Percentiles rank a stretch among this genome's conserved stretches.
These are phyloP conservation scores for Elymnias hypermnestra DNA, from an alignment of 1,140 invertebrate species.

Conservation along the genomic window DNA sequence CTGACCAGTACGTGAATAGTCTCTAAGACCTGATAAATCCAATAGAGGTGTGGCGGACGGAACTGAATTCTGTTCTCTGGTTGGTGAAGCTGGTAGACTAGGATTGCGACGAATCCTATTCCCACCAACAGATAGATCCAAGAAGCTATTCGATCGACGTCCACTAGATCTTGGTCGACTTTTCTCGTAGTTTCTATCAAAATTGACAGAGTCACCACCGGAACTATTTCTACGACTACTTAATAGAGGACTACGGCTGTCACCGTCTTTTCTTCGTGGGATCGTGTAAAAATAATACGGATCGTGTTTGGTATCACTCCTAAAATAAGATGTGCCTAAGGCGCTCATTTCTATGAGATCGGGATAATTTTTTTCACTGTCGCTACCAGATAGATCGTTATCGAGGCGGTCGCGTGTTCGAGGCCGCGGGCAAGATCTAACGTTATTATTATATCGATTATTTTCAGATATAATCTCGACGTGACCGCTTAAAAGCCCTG, in stretches of 20 bases:
- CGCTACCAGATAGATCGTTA: slow-evolving; percentile 76
- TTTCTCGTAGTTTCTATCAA: slow-evolving; percentile 54
- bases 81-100: slow-evolving; percentile 66
- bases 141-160: slow-evolving; percentile 75
- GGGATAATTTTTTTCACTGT: slow-evolving; percentile 80
- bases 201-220: slow-evolving; percentile 57
- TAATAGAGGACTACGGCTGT: slow-evolving; percentile 83
- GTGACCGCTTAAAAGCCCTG: slow-evolving; percentile 55
- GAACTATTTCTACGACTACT: slow-evolving; percentile 66
- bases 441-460: slow-evolving; percentile 70
- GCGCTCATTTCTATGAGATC: slow-evolving; percentile 82
- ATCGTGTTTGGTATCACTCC: slow-evolving; percentile 54
- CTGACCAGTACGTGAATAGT: slow-evolving; percentile 61
- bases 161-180: slow-evolving; percentile 37
- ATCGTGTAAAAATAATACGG: slow-evolving; percentile 78
- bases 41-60: slow-evolving; percentile 76
- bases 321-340: slow-evolving; percentile 63
- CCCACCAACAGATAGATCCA: slow-evolving; percentile 70
- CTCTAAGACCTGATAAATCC: slow-evolving; percentile 71
- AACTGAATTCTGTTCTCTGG: slow-evolving; percentile 52
- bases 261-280: slow-evolving; percentile 77
- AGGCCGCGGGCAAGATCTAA: slow-evolving; percentile 37
- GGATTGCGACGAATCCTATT: slow-evolving; percentile 57
- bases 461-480: slow-evolving; percentile 71
- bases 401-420: slow-evolving; percentile 68